Conservation (phyloP, 2,888 invertebrate genomes). For the Pteria penguin region DNA sequence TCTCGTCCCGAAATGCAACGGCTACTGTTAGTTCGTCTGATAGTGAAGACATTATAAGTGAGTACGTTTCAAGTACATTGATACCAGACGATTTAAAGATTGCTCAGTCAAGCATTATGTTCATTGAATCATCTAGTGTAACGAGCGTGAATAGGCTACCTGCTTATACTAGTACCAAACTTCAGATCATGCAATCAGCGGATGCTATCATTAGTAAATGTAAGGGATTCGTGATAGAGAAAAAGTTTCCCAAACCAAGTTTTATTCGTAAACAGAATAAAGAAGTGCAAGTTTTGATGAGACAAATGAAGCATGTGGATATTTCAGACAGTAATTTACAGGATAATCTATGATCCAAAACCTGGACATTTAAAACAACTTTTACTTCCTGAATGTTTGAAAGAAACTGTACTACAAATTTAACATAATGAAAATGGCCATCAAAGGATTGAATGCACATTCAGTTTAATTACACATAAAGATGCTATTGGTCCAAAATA, state of each 20-base stretch:
- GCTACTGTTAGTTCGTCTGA: too few relatives aligned
- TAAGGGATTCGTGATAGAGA: too few relatives aligned
- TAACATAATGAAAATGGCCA: constrained; percentile 46
- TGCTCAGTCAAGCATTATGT: too few relatives aligned
- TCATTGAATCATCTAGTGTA: too few relatives aligned
- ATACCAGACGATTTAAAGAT: too few relatives aligned
- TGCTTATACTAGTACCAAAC: too few relatives aligned
- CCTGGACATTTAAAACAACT: not conserved
- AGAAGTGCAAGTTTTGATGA: not conserved
- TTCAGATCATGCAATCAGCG: too few relatives aligned
- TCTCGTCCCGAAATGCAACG: constrained; percentile 20
- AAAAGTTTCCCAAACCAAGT: too few relatives aligned
- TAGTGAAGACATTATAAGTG: not conserved
- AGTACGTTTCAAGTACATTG: not conserved
- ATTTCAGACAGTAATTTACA: not conserved
- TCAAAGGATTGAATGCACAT: constrained; percentile 43
- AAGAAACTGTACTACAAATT: not conserved
- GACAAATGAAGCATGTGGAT: not conserved
- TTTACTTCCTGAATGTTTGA: not conserved
- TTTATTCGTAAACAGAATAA: not conserved
- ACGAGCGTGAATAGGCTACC: too few relatives aligned
- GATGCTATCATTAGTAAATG: too few relatives aligned
- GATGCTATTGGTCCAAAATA: constrained; percentile 52
- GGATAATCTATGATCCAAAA: constrained; percentile 12
- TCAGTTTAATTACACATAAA: constrained; percentile 11